phyloP scores from a whole-genome alignment of 2,113 vertebrate species.

The Sus scrofa region DNA sequence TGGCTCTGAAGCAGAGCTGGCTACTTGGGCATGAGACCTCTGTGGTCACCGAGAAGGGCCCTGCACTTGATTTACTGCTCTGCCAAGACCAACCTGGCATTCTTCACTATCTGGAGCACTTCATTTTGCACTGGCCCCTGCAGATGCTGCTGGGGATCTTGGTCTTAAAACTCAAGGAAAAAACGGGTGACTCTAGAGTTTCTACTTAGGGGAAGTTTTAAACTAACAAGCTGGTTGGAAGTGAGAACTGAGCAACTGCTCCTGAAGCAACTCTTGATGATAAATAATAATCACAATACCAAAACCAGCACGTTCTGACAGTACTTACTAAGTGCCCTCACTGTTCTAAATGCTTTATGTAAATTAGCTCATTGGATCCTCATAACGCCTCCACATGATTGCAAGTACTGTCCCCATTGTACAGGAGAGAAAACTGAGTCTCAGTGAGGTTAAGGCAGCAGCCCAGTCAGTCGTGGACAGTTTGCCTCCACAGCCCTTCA shows the following conservation, averaged over 20 bases:
- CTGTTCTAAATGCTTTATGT: background rate
- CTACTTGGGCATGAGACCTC: background rate
- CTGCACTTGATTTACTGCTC: background rate
- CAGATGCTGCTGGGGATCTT: background rate
- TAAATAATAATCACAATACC: background rate
- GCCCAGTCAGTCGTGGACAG: background rate
- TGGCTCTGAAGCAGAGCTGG: background rate
- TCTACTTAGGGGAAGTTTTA: background rate
- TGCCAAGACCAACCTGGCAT: background rate
- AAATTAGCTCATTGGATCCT: background rate
- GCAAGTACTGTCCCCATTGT: background rate
- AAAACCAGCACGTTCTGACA: background rate
- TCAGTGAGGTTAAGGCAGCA: background rate
- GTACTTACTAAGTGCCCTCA: background rate
- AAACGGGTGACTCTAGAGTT: background rate
- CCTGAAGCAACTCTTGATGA: background rate
- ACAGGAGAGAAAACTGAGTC: background rate
- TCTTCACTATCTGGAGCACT: background rate
- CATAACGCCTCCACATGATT: background rate
- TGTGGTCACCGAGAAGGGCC: background rate
- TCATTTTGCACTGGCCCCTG: background rate
- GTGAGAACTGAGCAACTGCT: background rate
- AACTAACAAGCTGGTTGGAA: background rate
- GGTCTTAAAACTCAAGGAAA: conserved; percentile 9
- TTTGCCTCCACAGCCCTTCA: background rate